Conservation (phyloP, 2,113 vertebrate species). For the Heteronetta atricapilla region DNA sequence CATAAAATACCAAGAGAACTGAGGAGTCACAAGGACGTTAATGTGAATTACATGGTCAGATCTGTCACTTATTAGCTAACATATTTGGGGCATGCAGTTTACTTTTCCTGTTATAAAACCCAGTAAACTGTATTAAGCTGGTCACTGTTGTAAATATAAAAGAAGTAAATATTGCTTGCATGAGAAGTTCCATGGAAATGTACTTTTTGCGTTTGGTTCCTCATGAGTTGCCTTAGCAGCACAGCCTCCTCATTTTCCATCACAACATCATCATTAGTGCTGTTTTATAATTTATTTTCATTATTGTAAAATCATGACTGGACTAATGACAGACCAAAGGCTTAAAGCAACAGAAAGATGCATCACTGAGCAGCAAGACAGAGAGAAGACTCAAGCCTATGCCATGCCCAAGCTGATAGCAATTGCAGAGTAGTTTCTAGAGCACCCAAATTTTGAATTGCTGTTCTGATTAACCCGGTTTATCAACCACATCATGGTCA, state of each 20-base stretch:
- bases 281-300: not conserved
- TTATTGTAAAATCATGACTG: not conserved
- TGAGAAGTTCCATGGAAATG: not conserved
- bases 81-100: not conserved
- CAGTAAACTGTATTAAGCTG: not conserved
- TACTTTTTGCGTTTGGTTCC: not conserved
- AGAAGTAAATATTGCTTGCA: not conserved
- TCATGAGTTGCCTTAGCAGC: not conserved
- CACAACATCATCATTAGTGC: not conserved
- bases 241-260: not conserved
- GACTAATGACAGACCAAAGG: not conserved
- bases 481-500: not conserved
- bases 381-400: not conserved
- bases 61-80: not conserved
- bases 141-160: not conserved
- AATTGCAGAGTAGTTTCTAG: not conserved
- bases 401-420: fast-evolving
- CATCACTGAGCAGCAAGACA: not conserved
- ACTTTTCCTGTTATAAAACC: not conserved
- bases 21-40: not conserved
- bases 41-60: not conserved
- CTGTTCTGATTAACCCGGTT: not conserved
- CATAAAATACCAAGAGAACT: not conserved
- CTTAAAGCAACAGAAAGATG: not conserved
- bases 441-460: not conserved